Evolutionary conservation across 2,888 invertebrate genomes (phyloP), one percentile per base, ranked within the genome.

Genomic region (Erebia ligea): DNA sequence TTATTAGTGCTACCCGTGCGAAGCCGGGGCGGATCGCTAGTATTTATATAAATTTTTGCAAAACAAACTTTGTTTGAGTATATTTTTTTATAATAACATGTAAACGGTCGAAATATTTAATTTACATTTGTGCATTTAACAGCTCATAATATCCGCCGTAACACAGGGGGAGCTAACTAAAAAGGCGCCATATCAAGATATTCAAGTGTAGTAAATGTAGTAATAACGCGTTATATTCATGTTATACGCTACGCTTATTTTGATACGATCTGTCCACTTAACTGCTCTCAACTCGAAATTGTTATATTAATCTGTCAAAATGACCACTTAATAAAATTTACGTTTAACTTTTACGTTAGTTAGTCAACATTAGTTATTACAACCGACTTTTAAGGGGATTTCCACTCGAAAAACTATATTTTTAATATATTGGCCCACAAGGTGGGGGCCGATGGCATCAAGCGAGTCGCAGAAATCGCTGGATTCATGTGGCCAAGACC

Each of bases 181-280:
- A 68, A 62, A 71, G 48, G 58, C 61, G 34, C 45, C 54, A 50
- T 68, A 68, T 56, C 68, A 68, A 73, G 65, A 72, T 65, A 68
- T 67, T 70, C 21, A 72, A 67, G 61, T 68, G 56, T 69, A 50
- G 58, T 68, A 68, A 67, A 56, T 68, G 56, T 69, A 56, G 54
- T 68, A 72, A 71, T 71, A 71, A 71, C 61, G 67, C 56, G 45
- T 66, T 66, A 59, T 52, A 45, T 34, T 65, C 64, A 63, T 42
- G 56, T 66, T 56, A 58, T 54, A 52, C 17, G 65, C 56, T n/a
- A 67, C 62, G 50, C 57, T 66, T 62, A 67, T 68, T 72, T 68
- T 69, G 63, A 72, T 70, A 52, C 50, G 61, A 70, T 67, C 61
- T 65, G 59, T 61, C 67, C 3, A 54, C 63, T 72, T 72, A 61